Conservation (phyloP, 2,888 invertebrate genomes). For the Agrochola lychnidis region DNA sequence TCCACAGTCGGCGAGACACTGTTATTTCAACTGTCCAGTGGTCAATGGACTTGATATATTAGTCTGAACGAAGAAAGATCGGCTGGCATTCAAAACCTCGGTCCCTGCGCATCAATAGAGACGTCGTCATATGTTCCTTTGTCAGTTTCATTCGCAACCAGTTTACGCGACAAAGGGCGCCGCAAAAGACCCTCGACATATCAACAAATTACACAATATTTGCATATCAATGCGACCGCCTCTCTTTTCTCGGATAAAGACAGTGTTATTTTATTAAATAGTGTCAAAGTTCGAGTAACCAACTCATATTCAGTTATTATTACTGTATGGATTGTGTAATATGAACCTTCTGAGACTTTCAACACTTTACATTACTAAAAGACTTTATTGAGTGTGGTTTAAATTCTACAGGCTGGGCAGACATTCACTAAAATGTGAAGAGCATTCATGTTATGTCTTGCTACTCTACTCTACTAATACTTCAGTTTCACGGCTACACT, state of each 20-base stretch:
- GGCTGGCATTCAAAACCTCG: constrained; percentile 73
- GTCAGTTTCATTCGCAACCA: constrained; percentile 80
- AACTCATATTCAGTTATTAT: constrained; percentile 72
- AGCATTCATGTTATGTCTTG: background rate
- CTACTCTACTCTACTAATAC: background rate
- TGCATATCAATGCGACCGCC: constrained; percentile 84
- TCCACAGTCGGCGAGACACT: constrained; percentile 70
- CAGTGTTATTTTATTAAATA: constrained; percentile 84
- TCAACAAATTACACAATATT: constrained; percentile 90
- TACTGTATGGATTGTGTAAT: constrained; percentile 67
- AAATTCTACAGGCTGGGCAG: constrained; percentile 4
- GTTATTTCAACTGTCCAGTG: constrained; percentile 84
- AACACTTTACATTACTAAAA: constrained; percentile 39
- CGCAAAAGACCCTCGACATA: constrained; percentile 89
- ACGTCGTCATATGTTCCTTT: constrained; percentile 87
- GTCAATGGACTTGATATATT: constrained; percentile 83
- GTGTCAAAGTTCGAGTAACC: constrained; percentile 81
- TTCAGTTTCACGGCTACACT: too few relatives aligned
- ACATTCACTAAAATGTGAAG: constrained; percentile 2
- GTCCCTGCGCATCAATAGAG: constrained; percentile 82
- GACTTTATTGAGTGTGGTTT: constrained; percentile 17
- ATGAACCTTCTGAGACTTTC: constrained; percentile 60
- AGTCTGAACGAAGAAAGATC: constrained; percentile 77
- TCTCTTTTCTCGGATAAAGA: constrained; percentile 79
- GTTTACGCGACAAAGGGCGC: constrained; percentile 86